These are phyloP conservation scores for Paraescarpia echinospica DNA, from an alignment of 1,140 invertebrate species.

Conservation along the genomic window DNA sequence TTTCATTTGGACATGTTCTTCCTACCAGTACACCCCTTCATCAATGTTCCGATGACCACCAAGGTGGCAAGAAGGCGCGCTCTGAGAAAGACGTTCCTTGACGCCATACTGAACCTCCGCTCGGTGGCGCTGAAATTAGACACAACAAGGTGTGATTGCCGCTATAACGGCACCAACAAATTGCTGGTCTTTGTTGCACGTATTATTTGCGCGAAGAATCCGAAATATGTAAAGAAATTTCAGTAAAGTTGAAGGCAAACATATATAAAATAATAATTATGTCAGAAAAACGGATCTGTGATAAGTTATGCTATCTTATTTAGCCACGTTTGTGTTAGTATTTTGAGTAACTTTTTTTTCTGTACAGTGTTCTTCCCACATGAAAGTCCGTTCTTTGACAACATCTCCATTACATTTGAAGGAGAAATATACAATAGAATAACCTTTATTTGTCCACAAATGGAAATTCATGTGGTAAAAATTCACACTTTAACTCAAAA, in stretches of 20 bases:
- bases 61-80: neutral
- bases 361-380: no score
- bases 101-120: neutral
- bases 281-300: neutral
- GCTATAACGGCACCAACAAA: neutral
- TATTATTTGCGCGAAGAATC: neutral
- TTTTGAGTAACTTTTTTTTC: neutral
- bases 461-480: no score
- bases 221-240: neutral
- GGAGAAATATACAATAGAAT: no score
- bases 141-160: neutral
- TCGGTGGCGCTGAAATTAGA: neutral
- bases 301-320: neutral
- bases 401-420: no score
- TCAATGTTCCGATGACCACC: neutral
- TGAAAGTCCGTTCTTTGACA: no score
- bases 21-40: neutral
- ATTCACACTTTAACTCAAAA: no score
- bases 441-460: no score
- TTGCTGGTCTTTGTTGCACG: neutral
- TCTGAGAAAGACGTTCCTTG: neutral
- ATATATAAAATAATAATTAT: neutral
- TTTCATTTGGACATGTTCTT: neutral
- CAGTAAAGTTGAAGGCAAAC: neutral
- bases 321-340: neutral